Conservation (phyloP, 2,888 invertebrate species). For the Plagodis pulveraria region DNA sequence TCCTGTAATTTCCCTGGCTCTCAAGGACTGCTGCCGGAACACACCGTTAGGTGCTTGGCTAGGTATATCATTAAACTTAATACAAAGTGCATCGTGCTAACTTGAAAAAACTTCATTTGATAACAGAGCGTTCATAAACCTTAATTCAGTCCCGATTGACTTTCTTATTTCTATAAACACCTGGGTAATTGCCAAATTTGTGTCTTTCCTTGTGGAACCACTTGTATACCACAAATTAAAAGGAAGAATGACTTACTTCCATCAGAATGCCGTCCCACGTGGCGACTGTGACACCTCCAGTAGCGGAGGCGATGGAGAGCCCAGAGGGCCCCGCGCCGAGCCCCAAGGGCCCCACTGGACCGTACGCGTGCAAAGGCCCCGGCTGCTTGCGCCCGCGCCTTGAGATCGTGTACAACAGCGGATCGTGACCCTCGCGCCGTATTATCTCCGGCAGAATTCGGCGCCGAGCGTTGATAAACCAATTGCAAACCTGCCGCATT, state of each 20-base stretch:
- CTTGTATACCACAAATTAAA: too few species aligned
- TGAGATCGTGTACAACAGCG: constrained; percentile 95
- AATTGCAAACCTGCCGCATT: constrained; percentile 90
- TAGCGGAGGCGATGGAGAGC: constrained; percentile 44
- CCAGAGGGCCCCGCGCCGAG: constrained; percentile 56
- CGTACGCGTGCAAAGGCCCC: constrained; percentile 42
- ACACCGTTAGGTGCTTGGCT: too few species aligned
- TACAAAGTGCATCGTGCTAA: too few species aligned
- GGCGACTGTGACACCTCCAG: constrained; percentile 57
- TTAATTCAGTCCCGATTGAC: too few species aligned
- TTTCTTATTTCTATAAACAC: too few species aligned
- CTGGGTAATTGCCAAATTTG: too few species aligned
- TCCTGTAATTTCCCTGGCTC: too few species aligned
- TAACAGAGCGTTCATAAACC: too few species aligned
- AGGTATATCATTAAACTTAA: too few species aligned
- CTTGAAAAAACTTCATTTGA: too few species aligned
- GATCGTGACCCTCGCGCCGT: constrained; percentile 95
- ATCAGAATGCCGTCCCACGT: constrained; percentile 74
- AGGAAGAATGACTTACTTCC: constrained; percentile 50
- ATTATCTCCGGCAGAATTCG: constrained; percentile 97
- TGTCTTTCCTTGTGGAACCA: too few species aligned
- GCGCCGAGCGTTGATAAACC: constrained; percentile 97
- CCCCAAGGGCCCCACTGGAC: constrained; percentile 42
- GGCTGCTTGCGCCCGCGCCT: constrained; percentile 91
- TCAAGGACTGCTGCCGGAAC: too few species aligned